Evolutionary conservation across 2,797 vertebrate genomes (phyloP).

Genomic region (Oreochromis grahami): DNA sequence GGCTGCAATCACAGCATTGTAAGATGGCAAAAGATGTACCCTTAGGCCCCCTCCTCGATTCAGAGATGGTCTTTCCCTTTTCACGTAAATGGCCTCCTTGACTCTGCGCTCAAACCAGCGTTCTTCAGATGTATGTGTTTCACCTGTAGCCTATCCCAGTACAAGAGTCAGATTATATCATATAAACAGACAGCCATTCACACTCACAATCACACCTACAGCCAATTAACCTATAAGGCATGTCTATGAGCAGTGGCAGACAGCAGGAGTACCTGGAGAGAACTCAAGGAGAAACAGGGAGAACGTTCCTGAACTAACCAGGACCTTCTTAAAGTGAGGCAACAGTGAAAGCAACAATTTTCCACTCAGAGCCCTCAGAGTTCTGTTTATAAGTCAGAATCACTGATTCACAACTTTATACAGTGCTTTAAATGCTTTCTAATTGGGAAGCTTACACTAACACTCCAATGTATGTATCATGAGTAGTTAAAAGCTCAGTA

Average conservation of each 20-base stretch:
- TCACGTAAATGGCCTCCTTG: no score
- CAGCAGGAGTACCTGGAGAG: background rate
- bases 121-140: background rate
- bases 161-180: background rate
- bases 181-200: background rate
- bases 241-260: background rate
- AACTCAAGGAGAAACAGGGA: background rate
- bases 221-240: background rate
- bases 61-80: no score
- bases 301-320: fast-evolving
- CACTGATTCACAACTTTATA: background rate
- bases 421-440: background rate
- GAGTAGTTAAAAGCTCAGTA: background rate
- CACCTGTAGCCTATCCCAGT: background rate
- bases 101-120: no score
- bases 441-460: background rate
- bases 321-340: background rate
- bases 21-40: no score
- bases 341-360: background rate
- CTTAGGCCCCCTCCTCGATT: no score
- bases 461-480: background rate
- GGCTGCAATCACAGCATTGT: no score
- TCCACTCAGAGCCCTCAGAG: background rate
- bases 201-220: background rate
- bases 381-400: background rate